These are phyloP conservation scores for Peucedramus taeniatus DNA, from an alignment of 2,113 vertebrate species.

Conservation along the genomic window DNA sequence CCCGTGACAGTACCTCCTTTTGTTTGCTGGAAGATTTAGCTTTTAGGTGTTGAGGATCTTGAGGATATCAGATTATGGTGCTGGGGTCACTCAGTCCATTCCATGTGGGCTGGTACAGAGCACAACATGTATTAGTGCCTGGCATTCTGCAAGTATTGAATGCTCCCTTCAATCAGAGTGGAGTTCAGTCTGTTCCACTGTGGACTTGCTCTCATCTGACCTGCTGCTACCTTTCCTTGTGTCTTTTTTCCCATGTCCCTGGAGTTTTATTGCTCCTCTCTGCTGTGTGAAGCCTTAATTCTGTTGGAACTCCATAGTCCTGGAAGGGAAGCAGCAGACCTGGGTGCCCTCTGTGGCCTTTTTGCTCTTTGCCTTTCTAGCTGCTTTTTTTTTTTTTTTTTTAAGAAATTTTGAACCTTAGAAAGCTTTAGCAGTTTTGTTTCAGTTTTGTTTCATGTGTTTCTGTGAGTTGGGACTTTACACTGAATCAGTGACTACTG, in stretches of 20 bases:
- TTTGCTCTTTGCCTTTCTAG: background rate
- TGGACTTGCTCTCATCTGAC: background rate
- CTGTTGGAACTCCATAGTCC: background rate
- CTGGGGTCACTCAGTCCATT: background rate
- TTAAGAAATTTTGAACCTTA: background rate
- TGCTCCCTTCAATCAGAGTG: rapidly evolving
- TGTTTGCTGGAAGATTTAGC: background rate
- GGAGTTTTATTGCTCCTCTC: background rate
- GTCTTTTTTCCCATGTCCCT: background rate
- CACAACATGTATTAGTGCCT: rapidly evolving
- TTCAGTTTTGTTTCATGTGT: background rate
- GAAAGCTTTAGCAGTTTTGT: background rate
- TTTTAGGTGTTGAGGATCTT: background rate
- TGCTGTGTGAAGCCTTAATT: background rate
- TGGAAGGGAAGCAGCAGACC: background rate
- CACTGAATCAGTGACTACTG: background rate
- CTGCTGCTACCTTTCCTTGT: background rate
- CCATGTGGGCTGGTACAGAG: background rate
- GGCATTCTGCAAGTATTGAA: background rate
- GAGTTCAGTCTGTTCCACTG: background rate
- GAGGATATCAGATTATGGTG: background rate
- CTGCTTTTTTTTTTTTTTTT: background rate
- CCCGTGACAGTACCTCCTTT: background rate
- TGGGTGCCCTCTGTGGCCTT: background rate
- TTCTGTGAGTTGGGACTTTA: background rate